phyloP scores from a whole-genome alignment of 2,888 invertebrate species.

The Brenthis hecate region DNA sequence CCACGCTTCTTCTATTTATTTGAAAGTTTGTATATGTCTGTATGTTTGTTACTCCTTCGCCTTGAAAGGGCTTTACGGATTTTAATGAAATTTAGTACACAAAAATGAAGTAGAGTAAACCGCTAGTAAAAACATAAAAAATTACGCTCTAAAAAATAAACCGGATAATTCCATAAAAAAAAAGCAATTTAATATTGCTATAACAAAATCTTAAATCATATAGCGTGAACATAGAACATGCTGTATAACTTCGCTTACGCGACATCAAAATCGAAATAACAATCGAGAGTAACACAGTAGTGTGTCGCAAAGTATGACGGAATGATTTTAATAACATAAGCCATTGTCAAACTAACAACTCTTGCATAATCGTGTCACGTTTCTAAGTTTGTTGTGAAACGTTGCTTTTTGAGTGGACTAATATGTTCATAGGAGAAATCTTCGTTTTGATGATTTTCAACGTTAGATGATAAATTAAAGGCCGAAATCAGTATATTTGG shows the following conservation, averaged over 20 bases:
- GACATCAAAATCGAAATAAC: slow-evolving; percentile 16
- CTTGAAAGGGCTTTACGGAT: no score
- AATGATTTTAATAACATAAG: slow-evolving; percentile 40
- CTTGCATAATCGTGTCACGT: slow-evolving; percentile 42
- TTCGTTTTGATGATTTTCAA: slow-evolving; percentile 19
- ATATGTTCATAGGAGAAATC: neutral
- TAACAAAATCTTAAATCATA: neutral
- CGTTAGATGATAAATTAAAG: slow-evolving; percentile 17
- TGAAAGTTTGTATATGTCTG: no score
- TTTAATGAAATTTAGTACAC: no score
- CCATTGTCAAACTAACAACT: slow-evolving; percentile 47
- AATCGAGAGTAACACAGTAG: slow-evolving; percentile 28
- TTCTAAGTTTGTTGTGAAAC: slow-evolving; percentile 13
- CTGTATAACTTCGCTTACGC: neutral
- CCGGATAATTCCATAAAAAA: neutral
- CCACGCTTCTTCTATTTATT: no score
- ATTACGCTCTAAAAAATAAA: no score
- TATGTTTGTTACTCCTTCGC: no score
- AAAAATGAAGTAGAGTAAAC: no score
- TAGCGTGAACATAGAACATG: neutral
- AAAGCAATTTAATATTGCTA: neutral
- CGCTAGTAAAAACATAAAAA: no score
- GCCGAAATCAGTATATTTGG: no score
- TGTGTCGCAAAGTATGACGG: slow-evolving; percentile 42
- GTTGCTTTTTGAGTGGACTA: neutral